Evolutionary conservation across 2,888 invertebrate species (phyloP), one percentile per base, ranked within the genome.

Genomic region (Tetragonula carbonaria): DNA sequence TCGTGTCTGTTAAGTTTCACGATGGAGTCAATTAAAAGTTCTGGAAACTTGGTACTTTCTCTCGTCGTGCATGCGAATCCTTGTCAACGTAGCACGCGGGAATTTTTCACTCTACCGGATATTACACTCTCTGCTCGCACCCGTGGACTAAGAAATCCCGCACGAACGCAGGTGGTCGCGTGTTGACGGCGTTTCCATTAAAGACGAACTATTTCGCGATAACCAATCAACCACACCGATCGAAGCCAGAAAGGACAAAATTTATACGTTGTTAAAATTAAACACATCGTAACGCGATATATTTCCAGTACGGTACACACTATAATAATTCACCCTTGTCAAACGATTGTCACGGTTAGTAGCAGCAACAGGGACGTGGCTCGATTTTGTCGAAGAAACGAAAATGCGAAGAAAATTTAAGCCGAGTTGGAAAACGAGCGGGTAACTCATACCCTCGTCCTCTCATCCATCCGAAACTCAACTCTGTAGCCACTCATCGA

Each of bases 21-120:
- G 87, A 90, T 88, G 79, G 76, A 91, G 91, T 88, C 91, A 92
- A 92, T 92, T 91, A 92, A 92, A 92, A 92, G 90, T 92, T 92
- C 67, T 50, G 45, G 28, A 28, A 85, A 90, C 84, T 90, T 77
- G 74, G 75, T 68, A 80, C 74, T 77, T 85, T 78, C 75, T 63
- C 75, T 62, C 74, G 75, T 55, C 78, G 84, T 78, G 86, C 86
- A 87, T 84, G 75, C 81, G 87, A 82, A 87, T 78, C 76, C 65
- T 65, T 68, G 88, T 63, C 70, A 50, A n/a, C 72, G 66, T 70
- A 71, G 59, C 74, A 65, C 74, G 71, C 66, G 53, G 63, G 74
- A 85, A 85, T 85, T 89, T 87, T 89, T 89, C 80, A 83, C 83
- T 76, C 77, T 70, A 38, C 80, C 80, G 76, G 82, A 88, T 86